phyloP scores from a whole-genome alignment of 1,140 invertebrate species.

The Caenorhabditis latens region DNA sequence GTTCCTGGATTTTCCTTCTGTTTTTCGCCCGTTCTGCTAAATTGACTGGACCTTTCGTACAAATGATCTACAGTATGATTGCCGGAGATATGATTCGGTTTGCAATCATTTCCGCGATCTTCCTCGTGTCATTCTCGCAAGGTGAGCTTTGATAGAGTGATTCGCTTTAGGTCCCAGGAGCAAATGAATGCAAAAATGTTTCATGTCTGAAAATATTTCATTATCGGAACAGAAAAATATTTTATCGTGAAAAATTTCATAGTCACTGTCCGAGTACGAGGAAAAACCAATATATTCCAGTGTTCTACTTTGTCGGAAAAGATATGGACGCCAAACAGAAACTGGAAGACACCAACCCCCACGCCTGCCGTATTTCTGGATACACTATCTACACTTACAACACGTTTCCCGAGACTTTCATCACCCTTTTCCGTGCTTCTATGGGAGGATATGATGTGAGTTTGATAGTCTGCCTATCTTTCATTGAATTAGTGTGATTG shows the following conservation, averaged over 20 bases:
- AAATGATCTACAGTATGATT: conserved; percentile 98
- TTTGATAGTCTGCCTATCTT: no score
- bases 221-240: no score
- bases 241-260: no score
- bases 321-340: conserved; percentile 83
- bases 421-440: conserved; percentile 97
- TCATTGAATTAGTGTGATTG: no score
- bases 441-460: conserved; percentile 96
- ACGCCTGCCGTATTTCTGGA: conserved; percentile 79
- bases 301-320: conserved; percentile 96
- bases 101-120: conserved; percentile 93
- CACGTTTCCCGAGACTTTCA: conserved; percentile 86
- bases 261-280: no score
- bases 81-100: conserved; percentile 97
- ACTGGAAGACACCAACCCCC: conserved; percentile 78
- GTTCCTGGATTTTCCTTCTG: conserved; percentile 96
- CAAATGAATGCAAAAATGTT: no score
- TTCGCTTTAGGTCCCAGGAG: no score
- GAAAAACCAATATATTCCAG: conserved; percentile 78
- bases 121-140: conserved; percentile 93
- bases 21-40: conserved; percentile 98
- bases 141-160: conserved; percentile 74
- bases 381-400: conserved; percentile 85
- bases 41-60: conserved; percentile 94
- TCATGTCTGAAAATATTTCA: no score